These are phyloP conservation scores for Zygogramma bicolorata DNA, from an alignment of 2,888 invertebrate species.

Conservation along the genomic window DNA sequence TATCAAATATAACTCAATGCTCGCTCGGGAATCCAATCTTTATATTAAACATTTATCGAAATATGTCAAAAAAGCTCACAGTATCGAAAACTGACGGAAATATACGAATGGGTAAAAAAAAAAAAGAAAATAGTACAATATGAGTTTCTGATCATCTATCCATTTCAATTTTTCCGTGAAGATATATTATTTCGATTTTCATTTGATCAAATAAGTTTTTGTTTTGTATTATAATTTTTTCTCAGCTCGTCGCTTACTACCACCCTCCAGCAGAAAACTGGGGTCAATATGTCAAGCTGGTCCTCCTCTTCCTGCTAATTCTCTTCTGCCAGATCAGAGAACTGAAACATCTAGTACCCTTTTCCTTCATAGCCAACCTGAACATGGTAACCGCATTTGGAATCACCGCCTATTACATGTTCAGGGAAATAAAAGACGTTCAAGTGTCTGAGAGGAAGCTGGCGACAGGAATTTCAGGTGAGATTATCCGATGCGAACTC, in stretches of 20 bases:
- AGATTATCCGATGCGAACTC: too few species aligned
- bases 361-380: conserved; percentile 89
- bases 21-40: too few species aligned
- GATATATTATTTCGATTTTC: too few species aligned
- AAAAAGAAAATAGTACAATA: too few species aligned
- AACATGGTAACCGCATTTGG: conserved; percentile 80
- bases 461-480: conserved; percentile 29
- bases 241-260: conserved; percentile 71
- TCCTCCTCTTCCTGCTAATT: conserved; percentile 78
- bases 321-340: conserved; percentile 81
- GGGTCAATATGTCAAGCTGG: conserved; percentile 75
- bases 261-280: conserved; percentile 68
- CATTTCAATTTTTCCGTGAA: too few species aligned
- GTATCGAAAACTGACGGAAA: too few species aligned
- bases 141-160: too few species aligned
- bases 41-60: too few species aligned
- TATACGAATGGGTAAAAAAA: too few species aligned
- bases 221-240: conserved; percentile 42
- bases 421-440: conserved; percentile 62
- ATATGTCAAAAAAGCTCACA: too few species aligned
- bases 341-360: conserved; percentile 87
- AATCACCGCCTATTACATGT: conserved; percentile 86
- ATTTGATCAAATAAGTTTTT: neutral
- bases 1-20: too few species aligned
- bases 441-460: conserved; percentile 30